These are phyloP conservation scores for Nebria brevicollis DNA, from an alignment of 2,888 invertebrate genomes.

Conservation along the genomic window DNA sequence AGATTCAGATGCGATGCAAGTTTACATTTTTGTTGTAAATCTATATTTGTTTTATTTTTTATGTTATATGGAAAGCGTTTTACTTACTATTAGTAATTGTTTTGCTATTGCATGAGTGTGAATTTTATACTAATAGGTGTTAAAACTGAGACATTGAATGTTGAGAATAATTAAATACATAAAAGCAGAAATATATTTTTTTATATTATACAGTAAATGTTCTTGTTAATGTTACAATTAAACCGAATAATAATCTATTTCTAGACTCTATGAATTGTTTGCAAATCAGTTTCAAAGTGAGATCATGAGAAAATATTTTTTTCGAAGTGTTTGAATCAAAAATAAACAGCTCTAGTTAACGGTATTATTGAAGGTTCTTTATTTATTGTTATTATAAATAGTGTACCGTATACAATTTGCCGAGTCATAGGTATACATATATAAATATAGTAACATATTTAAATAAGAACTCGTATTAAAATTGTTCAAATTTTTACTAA, in stretches of 20 bases:
- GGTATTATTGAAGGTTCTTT: constrained; percentile 26
- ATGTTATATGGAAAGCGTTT: too few relatives aligned
- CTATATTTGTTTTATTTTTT: too few relatives aligned
- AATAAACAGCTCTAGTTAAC: constrained; percentile 15
- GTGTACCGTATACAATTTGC: constrained; percentile 15
- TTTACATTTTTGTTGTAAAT: too few relatives aligned
- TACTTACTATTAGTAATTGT: too few relatives aligned
- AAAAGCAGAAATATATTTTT: neutral
- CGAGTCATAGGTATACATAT: constrained; percentile 28
- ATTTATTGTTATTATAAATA: constrained; percentile 31
- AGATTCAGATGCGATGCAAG: too few relatives aligned
- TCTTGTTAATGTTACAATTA: neutral
- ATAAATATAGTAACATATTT: neutral
- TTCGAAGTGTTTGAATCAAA: neutral
- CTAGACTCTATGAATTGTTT: neutral
- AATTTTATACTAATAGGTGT: too few relatives aligned
- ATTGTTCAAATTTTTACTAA: neutral
- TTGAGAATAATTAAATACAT: neutral
- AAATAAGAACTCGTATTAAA: neutral
- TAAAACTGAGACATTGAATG: too few relatives aligned
- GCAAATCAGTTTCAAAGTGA: neutral
- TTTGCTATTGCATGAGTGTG: too few relatives aligned
- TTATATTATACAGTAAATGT: neutral
- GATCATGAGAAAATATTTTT: constrained; percentile 2
- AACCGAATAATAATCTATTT: neutral